Evolutionary conservation across 1,140 invertebrate genomes (phyloP), one percentile per base, ranked within the genome.

Genomic region (Phocides pigmalion): DNA sequence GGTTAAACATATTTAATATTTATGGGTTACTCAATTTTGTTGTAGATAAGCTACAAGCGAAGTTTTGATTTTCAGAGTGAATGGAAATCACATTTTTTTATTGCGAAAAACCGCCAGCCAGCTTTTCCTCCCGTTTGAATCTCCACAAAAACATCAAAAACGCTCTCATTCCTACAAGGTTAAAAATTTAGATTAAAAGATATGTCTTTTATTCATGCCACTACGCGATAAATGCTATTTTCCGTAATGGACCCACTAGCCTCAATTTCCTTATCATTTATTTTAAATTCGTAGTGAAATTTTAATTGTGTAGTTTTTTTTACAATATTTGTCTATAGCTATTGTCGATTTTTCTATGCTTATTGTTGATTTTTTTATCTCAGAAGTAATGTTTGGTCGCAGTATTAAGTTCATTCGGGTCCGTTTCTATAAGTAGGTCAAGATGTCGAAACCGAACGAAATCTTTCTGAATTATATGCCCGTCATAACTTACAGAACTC

Each of bases 21-120:
- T 25, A 58, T 44, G 20, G 53, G 20, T 58, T 44, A 42, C 39
- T 58, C 12, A 58, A 58, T 58, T 58, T 58, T 58, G 14, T 44
- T 39, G 4, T 8, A 3, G 15, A 15, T 37, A n/a, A n/a, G n/a
- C n/a, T 51, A 5, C 14, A 20, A 2, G 22, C 14, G 35, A 17
- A 35, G 16, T 51, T 35, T 17, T 4, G 12, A 0, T n/a, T 39
- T 20, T 39, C 4, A 39, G n/a, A 53, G 35, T 12, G 35, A n/a
- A 19, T 8, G 3, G 19, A 15, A 20, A 47, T 11, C 25, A 4
- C 4, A 9, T 11, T 19, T 16, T 20, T 19, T 17, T n/a, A n/a
- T n/a, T n/a, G n/a, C n/a, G n/a, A n/a, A n/a, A n/a, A n/a, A n/a
- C n/a, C n/a, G n/a, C n/a, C n/a, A n/a, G n/a, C n/a, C n/a, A n/a